These are phyloP conservation scores for Dascillus cervinus DNA, from an alignment of 2,888 invertebrate genomes.

Conservation along the genomic window DNA sequence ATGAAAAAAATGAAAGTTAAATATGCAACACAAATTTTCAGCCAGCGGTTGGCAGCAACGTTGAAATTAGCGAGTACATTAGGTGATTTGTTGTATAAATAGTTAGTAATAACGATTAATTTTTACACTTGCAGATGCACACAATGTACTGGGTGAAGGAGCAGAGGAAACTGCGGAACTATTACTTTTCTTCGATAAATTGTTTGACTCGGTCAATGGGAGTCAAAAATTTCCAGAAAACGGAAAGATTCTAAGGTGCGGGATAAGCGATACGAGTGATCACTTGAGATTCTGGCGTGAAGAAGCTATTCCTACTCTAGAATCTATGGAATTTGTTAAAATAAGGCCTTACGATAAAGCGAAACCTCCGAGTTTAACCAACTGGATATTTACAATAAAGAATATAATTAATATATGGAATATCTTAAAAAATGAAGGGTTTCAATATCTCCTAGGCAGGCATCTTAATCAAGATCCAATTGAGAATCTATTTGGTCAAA, in stretches of 20 bases:
- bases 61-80: constrained; percentile 1
- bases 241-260: background rate
- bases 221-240: background rate
- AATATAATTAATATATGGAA: constrained; percentile 4
- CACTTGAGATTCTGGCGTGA: background rate
- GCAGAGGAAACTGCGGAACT: background rate
- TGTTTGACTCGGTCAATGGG: background rate
- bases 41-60: constrained; percentile 2
- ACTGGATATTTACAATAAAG: constrained; percentile 6
- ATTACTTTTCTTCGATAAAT: no score
- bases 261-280: background rate
- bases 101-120: no score
- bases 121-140: constrained; percentile 1
- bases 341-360: constrained; percentile 1
- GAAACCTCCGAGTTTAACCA: constrained; percentile 4
- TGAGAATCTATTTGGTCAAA: no score
- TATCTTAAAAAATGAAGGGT: constrained; percentile 2
- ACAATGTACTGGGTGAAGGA: background rate
- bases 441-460: constrained; percentile 4
- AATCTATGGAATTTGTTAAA: background rate
- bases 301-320: background rate
- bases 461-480: constrained; percentile 6
- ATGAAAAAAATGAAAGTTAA: constrained; percentile 7
- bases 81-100: constrained; percentile 1
- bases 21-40: constrained; percentile 6